Base-by-base conservation (phyloP, 2,888 invertebrate species). In the Hirtodrosophila cameraria region DNA sequence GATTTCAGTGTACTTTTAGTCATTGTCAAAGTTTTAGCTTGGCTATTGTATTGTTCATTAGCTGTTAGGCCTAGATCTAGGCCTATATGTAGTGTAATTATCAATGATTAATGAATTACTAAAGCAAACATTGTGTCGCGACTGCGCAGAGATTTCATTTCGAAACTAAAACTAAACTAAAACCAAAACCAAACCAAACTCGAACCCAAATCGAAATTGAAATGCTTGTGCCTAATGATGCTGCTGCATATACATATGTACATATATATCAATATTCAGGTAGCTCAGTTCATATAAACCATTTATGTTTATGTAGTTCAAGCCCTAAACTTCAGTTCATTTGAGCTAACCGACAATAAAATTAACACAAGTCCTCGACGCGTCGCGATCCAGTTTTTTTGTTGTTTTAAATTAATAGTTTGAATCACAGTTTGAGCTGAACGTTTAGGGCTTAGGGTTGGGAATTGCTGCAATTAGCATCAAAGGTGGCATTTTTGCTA, bases 21-120 rank as follows among this genome's bases (percentile, higher is more conserved):
- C 39, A 9, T 11, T 61, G 23, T 59, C 39, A 18, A 35, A 58
- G 59, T 42, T 42, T 43, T 35, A 28, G 58, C 42, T 64, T 25
- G 33, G 41, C 25, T 18, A 35, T 53, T 27, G 20, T 13, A 30
- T 35, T 60, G 68, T 80, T 80, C 73, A 76, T 76, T 73, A 77
- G 74, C 53, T 16, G 74, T 49, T 16, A 15, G 41, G 6, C 59
- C 45, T 73, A 61, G 66, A 25, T 42, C 38, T 35, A 78, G 85
- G 75, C 78, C 86, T 71, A 84, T 70, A 86, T 80, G 80, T 83
- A 84, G 79, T 84, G 82, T 82, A 86, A 86, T 87, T 87, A 82
- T 84, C 86, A 76, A 73, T 86, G 86, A 86, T 86, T 86, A 86
- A 87, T 86, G 87, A 86, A 84, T 87, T 86, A 76, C 64, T 86